These are phyloP conservation scores for Pseudois nayaur DNA, from an alignment of 2,113 vertebrate genomes.

Conservation along the genomic window DNA sequence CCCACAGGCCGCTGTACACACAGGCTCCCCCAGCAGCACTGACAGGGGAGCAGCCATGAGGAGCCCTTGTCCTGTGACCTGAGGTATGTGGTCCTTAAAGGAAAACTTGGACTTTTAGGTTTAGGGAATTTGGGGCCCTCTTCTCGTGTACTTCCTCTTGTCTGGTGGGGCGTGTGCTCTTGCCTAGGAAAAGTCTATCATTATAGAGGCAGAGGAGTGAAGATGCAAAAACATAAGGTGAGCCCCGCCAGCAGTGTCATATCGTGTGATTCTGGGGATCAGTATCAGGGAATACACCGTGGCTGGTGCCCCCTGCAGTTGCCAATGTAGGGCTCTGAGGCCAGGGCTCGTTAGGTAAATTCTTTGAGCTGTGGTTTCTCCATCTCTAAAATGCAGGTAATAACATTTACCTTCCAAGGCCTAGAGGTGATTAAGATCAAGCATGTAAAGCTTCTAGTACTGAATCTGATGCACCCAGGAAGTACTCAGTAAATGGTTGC, in stretches of 20 bases:
- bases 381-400: not conserved
- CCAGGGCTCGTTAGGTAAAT: not conserved
- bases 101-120: not conserved
- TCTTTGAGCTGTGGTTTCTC: not conserved
- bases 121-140: not conserved
- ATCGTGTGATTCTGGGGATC: not conserved
- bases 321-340: not conserved
- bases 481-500: not conserved
- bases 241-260: accelerated
- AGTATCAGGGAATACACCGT: accelerated
- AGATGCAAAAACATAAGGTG: not conserved
- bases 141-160: not conserved
- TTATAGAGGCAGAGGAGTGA: not conserved
- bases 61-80: not conserved
- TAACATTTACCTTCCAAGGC: not conserved
- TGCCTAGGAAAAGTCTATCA: not conserved
- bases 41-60: not conserved
- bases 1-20: too few species aligned
- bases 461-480: not conserved
- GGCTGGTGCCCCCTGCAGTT: not conserved
- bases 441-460: not conserved
- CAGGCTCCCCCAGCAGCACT: accelerated
- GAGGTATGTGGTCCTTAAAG: not conserved
- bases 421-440: not conserved
- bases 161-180: not conserved